Conservation (phyloP, 1,140 invertebrate genomes). For the Drosophila ananassae region DNA sequence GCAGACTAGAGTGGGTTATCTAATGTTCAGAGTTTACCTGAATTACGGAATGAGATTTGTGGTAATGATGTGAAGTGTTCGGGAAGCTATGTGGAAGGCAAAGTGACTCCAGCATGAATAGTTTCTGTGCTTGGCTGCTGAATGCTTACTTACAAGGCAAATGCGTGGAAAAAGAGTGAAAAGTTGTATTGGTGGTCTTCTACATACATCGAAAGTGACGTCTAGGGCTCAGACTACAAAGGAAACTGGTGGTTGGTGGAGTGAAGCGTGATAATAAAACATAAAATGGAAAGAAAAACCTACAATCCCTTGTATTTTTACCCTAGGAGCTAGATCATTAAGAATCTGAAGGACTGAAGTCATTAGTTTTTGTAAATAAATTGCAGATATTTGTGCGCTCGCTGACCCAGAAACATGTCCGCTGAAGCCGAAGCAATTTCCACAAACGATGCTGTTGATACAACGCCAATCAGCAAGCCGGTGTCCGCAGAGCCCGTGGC, state of each 20-base stretch:
- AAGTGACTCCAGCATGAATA: constrained; percentile 13
- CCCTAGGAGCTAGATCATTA: no score
- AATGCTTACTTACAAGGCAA: not conserved
- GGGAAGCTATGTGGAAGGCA: constrained; percentile 20
- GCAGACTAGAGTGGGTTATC: not conserved
- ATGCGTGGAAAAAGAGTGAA: constrained; percentile 8
- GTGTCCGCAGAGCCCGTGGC: constrained; percentile 49
- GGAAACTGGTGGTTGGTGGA: constrained; percentile 19
- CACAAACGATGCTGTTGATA: constrained; percentile 56
- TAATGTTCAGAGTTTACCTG: no score
- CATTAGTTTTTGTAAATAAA: not conserved
- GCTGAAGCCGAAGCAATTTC: constrained; percentile 77
- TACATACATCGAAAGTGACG: constrained; percentile 78
- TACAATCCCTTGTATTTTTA: no score
- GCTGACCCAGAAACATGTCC: constrained; percentile 53
- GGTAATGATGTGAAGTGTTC: constrained; percentile 75
- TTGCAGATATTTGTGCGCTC: not conserved
- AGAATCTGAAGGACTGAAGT: not conserved
- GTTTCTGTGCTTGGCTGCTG: not conserved
- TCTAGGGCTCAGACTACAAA: constrained; percentile 75
- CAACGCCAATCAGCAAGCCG: constrained; percentile 41
- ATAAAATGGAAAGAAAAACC: not conserved
- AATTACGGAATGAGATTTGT: constrained; percentile 59
- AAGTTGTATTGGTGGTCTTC: constrained; percentile 41
- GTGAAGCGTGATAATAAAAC: constrained; percentile 10